phyloP scores from a whole-genome alignment of 2,797 vertebrate species.

The Taenioides sp. region DNA sequence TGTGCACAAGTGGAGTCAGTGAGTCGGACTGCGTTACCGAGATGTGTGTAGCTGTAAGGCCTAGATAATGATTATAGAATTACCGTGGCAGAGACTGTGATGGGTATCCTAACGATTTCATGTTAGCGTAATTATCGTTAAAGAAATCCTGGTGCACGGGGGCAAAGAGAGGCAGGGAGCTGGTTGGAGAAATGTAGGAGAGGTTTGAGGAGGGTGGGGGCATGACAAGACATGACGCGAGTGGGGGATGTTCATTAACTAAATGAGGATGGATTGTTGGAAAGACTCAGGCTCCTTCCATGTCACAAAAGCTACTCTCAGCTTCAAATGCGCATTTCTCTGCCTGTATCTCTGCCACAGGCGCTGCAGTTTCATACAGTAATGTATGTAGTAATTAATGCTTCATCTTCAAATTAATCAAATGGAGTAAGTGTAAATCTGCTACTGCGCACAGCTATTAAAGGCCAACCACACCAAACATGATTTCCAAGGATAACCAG shows the following conservation, averaged over 20 bases:
- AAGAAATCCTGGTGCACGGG: conserved; percentile 33
- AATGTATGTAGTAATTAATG: neutral
- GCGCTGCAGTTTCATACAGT: neutral
- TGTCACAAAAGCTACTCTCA: conserved; percentile 57
- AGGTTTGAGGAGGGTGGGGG: conserved; percentile 16
- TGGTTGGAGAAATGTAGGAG: conserved; percentile 33
- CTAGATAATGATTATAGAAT: conserved; percentile 64
- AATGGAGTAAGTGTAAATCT: neutral
- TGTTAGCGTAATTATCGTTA: conserved; percentile 71
- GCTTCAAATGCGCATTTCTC: conserved; percentile 39
- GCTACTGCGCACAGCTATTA: too few species aligned
- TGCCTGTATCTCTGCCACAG: conserved; percentile 21
- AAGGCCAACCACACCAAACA: too few species aligned
- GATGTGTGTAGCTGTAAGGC: conserved; percentile 28
- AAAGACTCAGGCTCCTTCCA: conserved; percentile 58
- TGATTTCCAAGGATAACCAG: too few species aligned
- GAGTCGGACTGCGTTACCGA: conserved; percentile 34
- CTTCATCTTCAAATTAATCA: neutral
- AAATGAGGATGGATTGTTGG: conserved; percentile 70
- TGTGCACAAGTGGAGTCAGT: conserved; percentile 40
- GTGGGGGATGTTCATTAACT: conserved; percentile 70
- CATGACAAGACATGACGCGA: conserved; percentile 42
- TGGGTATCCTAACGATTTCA: conserved; percentile 71
- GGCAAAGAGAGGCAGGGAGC: conserved; percentile 26
- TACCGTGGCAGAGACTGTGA: conserved; percentile 63